Evolutionary conservation across 2,888 invertebrate species (phyloP), one percentile per base, ranked within the genome.

Genomic region (Calliopum simillimum): DNA sequence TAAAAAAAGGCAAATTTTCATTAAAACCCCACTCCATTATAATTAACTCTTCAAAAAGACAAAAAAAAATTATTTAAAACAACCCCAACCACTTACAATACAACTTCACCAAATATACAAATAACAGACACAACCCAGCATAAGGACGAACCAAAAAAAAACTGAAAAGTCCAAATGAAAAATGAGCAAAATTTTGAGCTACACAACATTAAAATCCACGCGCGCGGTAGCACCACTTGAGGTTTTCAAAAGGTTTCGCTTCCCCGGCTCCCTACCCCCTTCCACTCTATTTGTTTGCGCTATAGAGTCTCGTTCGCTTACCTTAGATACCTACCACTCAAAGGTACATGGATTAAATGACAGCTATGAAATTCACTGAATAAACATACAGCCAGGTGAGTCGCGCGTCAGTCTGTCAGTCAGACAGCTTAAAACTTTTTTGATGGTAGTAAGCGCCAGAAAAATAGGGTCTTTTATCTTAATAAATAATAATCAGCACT

Each of bases 401-500:
- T 51, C 21, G 11, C n/a, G n/a, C 47, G 12, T 11, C 19, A 13
- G 58, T 6, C 16, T 46, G 25, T 4, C n/a, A 55, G 13, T 19
- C 3, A 55, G 44, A 23, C 43, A 19, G 55, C 13, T 41, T 55
- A 66, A 66, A 66, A 66, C 47, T 58, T 56, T 66, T 33, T 33
- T 33, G 33, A 33, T 8, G 33, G 44, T 4, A 21, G 21, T 14
- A 21, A 61, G 19, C 33, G 11, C 4, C n/a, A 13, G 21, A 64
- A 58, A 25, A 66, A 46, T 58, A 59, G 58, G 43, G 46, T 59
- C 58, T 59, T 67, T 16, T 23, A 59, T 67, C 67, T 67, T 67
- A 67, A 67, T 67, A 62, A 68, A 68, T 55, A 68, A 68, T 62
- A 68, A 68, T 68, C 68, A 68, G 62, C 46, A 44, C 33, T 68